Percentiles rank a stretch among this genome's conserved stretches.
Evolutionary conservation across 2,113 vertebrate genomes (phyloP).

Genomic region (Pachycephala philippinensis): DNA sequence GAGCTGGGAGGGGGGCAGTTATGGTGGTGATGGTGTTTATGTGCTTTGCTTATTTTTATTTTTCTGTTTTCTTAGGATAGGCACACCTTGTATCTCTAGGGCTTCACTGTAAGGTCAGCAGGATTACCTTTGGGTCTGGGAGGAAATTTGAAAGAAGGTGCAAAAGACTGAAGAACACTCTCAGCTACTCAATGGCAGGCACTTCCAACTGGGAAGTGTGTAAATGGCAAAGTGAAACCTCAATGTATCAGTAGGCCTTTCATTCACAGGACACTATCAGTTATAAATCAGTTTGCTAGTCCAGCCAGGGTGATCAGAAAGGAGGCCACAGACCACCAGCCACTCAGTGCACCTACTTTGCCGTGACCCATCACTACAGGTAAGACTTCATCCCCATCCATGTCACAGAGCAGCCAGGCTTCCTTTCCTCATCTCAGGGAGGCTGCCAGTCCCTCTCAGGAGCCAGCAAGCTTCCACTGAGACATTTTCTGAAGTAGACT

Average conservation of each 20-base stretch:
- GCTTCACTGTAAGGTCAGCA: background rate
- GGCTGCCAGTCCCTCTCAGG: background rate
- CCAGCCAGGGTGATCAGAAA: background rate
- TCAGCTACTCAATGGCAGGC: background rate
- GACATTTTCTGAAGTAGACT: background rate
- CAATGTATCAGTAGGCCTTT: background rate
- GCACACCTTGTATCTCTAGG: background rate
- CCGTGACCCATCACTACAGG: background rate
- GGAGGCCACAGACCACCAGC: background rate
- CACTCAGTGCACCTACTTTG: background rate
- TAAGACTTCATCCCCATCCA: background rate
- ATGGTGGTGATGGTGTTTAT: background rate
- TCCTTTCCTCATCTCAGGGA: background rate
- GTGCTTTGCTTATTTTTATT: background rate
- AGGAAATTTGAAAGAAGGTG: background rate
- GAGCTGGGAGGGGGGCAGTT: accelerated
- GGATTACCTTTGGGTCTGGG: background rate
- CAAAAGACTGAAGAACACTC: background rate
- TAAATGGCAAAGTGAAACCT: background rate
- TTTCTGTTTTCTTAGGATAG: background rate
- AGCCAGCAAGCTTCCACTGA: background rate
- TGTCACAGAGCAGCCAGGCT: background rate
- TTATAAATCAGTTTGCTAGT: background rate
- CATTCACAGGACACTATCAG: background rate
- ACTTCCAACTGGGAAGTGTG: background rate